These are phyloP conservation scores for Siniperca knerii DNA, from an alignment of 2,113 vertebrate genomes.

Conservation along the genomic window DNA sequence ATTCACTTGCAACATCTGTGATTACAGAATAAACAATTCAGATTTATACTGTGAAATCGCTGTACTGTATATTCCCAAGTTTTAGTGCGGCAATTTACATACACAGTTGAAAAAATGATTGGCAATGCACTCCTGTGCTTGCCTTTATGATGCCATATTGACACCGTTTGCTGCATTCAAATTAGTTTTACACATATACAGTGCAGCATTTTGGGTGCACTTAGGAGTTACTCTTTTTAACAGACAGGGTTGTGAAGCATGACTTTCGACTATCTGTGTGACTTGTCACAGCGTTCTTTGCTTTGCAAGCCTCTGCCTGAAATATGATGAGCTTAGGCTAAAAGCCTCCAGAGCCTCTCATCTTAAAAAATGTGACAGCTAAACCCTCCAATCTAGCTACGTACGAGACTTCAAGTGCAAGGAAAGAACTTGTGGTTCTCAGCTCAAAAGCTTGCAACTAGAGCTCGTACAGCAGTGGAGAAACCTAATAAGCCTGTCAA, in stretches of 20 bases:
- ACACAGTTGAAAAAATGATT: background rate
- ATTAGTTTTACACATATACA: slow-evolving; percentile 3
- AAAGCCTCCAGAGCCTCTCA: slow-evolving; percentile 69
- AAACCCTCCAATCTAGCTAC: slow-evolving; percentile 64
- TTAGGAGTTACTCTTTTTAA: slow-evolving; percentile 31
- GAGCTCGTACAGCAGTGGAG: slow-evolving; percentile 11
- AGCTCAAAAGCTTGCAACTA: slow-evolving; percentile 43
- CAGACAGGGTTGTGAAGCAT: slow-evolving; percentile 33
- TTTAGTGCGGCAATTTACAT: background rate
- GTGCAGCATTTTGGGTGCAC: background rate
- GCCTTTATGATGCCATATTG: background rate
- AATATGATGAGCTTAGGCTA: slow-evolving; percentile 76
- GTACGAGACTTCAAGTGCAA: slow-evolving; percentile 54
- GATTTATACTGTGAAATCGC: background rate
- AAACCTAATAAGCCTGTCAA: slow-evolving; percentile 56
- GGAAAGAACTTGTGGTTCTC: slow-evolving; percentile 42
- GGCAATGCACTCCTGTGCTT: background rate
- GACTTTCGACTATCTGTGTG: slow-evolving; percentile 48
- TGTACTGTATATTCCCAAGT: background rate
- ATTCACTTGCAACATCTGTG: slow-evolving; percentile 1
- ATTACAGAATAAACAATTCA: background rate
- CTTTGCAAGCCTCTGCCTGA: slow-evolving; percentile 61
- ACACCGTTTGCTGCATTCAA: background rate
- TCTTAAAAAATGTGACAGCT: slow-evolving; percentile 65
- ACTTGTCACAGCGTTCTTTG: slow-evolving; percentile 62